Conservation (phyloP, 2,113 vertebrate species). For the Gallinago media region DNA sequence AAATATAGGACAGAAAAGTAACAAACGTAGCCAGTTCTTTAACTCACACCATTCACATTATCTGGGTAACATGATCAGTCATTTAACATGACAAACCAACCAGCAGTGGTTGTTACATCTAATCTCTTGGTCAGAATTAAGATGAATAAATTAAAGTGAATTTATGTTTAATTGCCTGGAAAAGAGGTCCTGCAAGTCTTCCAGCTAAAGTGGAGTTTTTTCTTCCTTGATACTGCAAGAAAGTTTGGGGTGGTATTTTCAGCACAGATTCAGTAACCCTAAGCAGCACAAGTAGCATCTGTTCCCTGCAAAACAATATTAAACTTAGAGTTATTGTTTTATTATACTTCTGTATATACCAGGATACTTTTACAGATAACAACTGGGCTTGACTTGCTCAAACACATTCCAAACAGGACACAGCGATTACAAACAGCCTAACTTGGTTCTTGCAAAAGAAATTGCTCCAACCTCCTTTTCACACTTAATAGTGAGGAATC, state of each 20-base stretch:
- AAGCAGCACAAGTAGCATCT: conserved; percentile 94
- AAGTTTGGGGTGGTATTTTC: conserved; percentile 94
- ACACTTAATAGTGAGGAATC: not conserved
- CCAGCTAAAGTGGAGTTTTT: conserved; percentile 93
- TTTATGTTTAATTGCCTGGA: conserved; percentile 86
- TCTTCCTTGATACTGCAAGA: conserved; percentile 89
- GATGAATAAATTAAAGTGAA: not conserved
- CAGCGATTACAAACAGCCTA: not conserved
- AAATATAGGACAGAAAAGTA: not conserved
- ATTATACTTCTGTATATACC: not conserved
- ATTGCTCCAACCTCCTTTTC: not conserved
- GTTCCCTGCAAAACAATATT: conserved; percentile 86
- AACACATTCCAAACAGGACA: not conserved
- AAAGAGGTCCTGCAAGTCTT: conserved; percentile 93
- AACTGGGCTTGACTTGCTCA: not conserved
- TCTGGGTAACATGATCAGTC: not conserved
- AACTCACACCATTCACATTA: not conserved
- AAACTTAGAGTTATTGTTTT: not conserved
- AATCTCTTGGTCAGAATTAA: not conserved
- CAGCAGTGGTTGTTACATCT: not conserved
- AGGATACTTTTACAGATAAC: not conserved
- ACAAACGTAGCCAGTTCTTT: not conserved
- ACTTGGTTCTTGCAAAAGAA: not conserved
- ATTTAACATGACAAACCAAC: not conserved
- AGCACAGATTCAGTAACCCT: conserved; percentile 97